phyloP scores from a whole-genome alignment of 1,140 invertebrate genomes.

The Eriosoma lanigerum region DNA sequence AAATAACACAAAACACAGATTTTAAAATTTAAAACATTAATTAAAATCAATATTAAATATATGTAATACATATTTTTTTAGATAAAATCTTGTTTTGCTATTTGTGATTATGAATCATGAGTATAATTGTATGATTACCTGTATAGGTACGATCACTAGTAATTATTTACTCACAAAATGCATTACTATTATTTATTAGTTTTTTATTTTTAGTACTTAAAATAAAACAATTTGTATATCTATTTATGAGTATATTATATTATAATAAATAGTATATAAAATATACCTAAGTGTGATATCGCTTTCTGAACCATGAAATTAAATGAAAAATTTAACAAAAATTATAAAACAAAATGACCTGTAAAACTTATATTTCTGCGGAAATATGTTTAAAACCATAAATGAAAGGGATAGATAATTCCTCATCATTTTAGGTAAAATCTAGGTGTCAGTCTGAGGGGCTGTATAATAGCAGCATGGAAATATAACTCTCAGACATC shows the following conservation, averaged over 20 bases:
- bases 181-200: slow-evolving; percentile 16
- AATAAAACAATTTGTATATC: slow-evolving; percentile 38
- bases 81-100: not conserved
- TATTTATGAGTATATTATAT: slow-evolving; percentile 47
- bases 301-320: slow-evolving; percentile 52
- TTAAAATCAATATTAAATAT: slow-evolving; percentile 36
- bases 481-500: slow-evolving; percentile 44
- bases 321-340: slow-evolving; percentile 46
- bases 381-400: slow-evolving; percentile 35
- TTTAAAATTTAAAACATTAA: slow-evolving; percentile 29
- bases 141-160: not conserved
- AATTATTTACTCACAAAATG: slow-evolving; percentile 16
- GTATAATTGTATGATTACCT: slow-evolving; percentile 1
- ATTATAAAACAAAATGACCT: slow-evolving; percentile 48
- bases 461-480: slow-evolving; percentile 49
- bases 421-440: slow-evolving; percentile 9
- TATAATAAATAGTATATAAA: slow-evolving; percentile 52
- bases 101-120: slow-evolving; percentile 2
- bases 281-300: slow-evolving; percentile 44
- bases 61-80: not conserved
- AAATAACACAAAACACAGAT: slow-evolving; percentile 44
- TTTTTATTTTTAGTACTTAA: slow-evolving; percentile 51
- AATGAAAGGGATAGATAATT: slow-evolving; percentile 26
- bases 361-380: slow-evolving; percentile 20
- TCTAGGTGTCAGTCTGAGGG: slow-evolving; percentile 43